Evolutionary conservation across 2,113 vertebrate genomes (phyloP), one percentile per base, ranked within the genome.

Genomic region (Hepsetus odoe): DNA sequence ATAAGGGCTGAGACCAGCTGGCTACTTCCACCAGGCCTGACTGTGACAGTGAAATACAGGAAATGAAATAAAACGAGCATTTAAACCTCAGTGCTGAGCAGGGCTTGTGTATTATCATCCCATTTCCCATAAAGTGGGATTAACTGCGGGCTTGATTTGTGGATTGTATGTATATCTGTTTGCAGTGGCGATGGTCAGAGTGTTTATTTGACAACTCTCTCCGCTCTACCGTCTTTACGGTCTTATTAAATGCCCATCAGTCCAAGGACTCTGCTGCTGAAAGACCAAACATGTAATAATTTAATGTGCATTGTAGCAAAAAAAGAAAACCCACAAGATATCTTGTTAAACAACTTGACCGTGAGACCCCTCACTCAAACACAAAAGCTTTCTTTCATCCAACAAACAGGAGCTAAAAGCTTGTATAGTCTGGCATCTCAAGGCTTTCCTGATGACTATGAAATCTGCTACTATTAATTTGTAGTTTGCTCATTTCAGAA

Each of bases 201-300:
- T 58, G 64, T 65, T 77, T 77, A 77, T 77, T 56, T 69, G 74
- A 58, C 74, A 69, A 26, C 3, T 65, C 66, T 46, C 55, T 69
- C 11, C 4, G 20, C 75, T 18, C 28, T 65, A 51, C n/a, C 7
- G 7, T 65, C 44, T 75, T 75, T 65, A 75, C 73, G 65, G 73
- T 22, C n/a, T 38, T 22, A 32, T 75, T 75, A 75, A 53, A 75
- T 24, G 61, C 28, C 8, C 73, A 75, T 75, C 33, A 61, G 64
- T 75, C 73, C 13, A 65, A 65, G 44, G 73, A 75, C 62, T 61
- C 13, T 40, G 58, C 24, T 30, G 32, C 64, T 66, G 62, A 77
- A 18, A 64, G 30, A 65, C 18, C 32, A 35, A 65, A 77, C 75
- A 58, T 56, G 66, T 35, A 77, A 32, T 49, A 16, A 24, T 68